Evolutionary conservation across 2,113 vertebrate species (phyloP).

Genomic region (Cheirogaleus medius): DNA sequence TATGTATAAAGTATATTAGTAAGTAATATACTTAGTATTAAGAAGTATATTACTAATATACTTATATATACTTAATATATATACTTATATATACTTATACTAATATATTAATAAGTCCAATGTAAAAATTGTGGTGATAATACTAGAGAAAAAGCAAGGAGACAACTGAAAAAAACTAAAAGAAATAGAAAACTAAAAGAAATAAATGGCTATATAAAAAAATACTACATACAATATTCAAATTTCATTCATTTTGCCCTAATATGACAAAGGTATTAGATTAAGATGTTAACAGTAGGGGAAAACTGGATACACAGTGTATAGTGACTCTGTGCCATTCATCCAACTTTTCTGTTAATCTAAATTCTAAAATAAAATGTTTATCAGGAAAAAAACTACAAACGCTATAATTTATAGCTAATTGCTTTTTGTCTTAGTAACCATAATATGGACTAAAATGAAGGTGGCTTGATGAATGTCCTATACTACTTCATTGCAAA

Average conservation of each 20-base stretch:
- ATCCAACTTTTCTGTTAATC: not conserved
- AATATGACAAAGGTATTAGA: not conserved
- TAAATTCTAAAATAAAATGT: not conserved
- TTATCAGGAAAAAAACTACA: not conserved
- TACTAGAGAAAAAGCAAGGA: not conserved
- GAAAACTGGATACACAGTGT: not conserved
- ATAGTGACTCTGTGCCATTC: not conserved
- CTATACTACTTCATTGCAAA: not conserved
- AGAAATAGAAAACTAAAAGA: not conserved
- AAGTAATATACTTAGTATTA: too few relatives aligned
- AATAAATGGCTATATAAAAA: not conserved
- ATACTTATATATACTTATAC: too few relatives aligned
- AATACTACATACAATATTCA: too few relatives aligned
- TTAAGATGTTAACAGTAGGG: not conserved
- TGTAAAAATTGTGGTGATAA: not conserved
- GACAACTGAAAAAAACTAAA: not conserved
- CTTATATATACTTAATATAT: too few relatives aligned
- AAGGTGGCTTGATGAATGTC: not conserved
- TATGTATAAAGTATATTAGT: not conserved
- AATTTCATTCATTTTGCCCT: too few relatives aligned
- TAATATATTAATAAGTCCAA: not conserved
- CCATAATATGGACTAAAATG: not conserved
- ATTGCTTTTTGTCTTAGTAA: not conserved
- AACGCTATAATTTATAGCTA: not conserved
- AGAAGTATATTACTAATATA: too few relatives aligned